Base-by-base conservation (phyloP, 2,797 vertebrate species). In the Lepilemur septentrionalis region DNA sequence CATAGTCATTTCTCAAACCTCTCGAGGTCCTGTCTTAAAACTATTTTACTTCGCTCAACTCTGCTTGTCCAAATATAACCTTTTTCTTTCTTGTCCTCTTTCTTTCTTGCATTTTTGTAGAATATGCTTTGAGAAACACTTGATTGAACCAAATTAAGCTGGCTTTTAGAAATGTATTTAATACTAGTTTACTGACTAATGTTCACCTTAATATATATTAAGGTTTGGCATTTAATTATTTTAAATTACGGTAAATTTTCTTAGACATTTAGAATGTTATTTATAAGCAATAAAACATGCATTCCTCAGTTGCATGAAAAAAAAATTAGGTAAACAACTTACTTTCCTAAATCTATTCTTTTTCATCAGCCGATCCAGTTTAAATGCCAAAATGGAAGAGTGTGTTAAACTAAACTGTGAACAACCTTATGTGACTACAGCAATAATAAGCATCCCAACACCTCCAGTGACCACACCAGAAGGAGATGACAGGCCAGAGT, bases 381-480 rank as follows among this genome's bases (percentile, higher is more conserved):
- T 99, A 97, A 99, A 99, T 82, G 99, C 99, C 98, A 99, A 99
- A 98, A 99, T 99, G 86, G 99, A 99, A 97, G 99, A 99, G 97
- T 99, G 99, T 0, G 97, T 99, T 97, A 99, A 99, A 97, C 98
- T 99, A 98, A 99, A 99, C 99, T 99, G 99, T 98, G 99, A 99
- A 95, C 99, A 98, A 98, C 98, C 99, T 82, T 99, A 99, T 88
- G 98, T 99, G 98, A 99, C 99, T 38, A 99, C 99, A 94, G 99
- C 99, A 97, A 98, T 99, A 99, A 99, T 99, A 98, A 99, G 99
- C 98, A 98, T 99, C 98, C 99, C 99, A 0, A 99, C 99, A 7
- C 99, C 99, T 7, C 99, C 99, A 2, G 98, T 99, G 91, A 99
- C 99, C 97, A 99, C 99, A 1, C 99, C 99, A 0, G 99, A 99